Evolutionary conservation across 2,888 invertebrate species (phyloP), one percentile per base, ranked within the genome.

Genomic region (Ophioninae sp.): DNA sequence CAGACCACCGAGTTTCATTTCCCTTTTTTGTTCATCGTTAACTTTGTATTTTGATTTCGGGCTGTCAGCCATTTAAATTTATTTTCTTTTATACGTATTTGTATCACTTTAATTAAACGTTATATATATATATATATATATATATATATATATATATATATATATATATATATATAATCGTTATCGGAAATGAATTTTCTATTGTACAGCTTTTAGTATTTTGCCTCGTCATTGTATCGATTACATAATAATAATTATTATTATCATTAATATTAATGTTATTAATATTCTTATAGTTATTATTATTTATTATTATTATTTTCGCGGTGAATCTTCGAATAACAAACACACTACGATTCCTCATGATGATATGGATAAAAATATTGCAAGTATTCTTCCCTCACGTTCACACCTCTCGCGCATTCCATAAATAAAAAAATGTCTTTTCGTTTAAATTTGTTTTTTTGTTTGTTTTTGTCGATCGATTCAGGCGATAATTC

Each of bases 31-130:
- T 57, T 57, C 57, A 57, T 67, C 39, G 44, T 87, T 87, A 86
- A 88, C 86, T 83, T 89, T 86, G 85, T 84, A 88, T 91, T 91
- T 90, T 90, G 90, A 90, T 91, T 90, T 89, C 87, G 88, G 89
- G 89, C 89, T 88, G 87, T 88, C 88, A 90, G 90, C 90, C 90
- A 90, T 90, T 89, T 88, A 79, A 74, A 81, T 86, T 82, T 81
- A 85, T 64, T 57, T 82, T 78, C 68, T 41, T 70, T 79, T 75
- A 78, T 68, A 84, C 65, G 59, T 84, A 69, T 80, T 77, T 56
- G 64, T 75, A 79, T 41, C 78, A 74, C 70, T 83, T 80, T 70
- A 67, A 59, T 73, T n/a, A 74, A 61, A 74, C 72, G 44, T 70
- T 56, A 67, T 82, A 75, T 70, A 64, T 74, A 68, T 44, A 44